A percentile compares a stretch with the other conserved stretches of the same genome.
These are phyloP conservation scores for Heterochromis multidens DNA, from an alignment of 2,113 vertebrate species.

Conservation along the genomic window DNA sequence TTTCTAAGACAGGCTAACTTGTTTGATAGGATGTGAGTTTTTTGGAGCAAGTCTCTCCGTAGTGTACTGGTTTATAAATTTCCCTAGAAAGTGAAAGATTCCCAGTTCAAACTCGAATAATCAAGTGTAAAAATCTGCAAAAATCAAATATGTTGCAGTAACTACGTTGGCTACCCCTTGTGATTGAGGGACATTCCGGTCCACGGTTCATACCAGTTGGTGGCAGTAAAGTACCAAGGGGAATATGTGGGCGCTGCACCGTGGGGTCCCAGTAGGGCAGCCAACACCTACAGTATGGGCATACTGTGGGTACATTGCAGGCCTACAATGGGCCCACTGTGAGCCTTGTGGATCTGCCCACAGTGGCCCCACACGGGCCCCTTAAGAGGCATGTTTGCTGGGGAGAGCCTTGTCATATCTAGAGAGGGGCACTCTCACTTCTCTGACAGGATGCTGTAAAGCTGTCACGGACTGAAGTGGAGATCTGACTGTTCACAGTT, in stretches of 20 bases:
- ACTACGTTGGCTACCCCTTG: not conserved
- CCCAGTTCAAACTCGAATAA: not conserved
- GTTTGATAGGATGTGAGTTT: no score
- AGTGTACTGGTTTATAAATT: not conserved
- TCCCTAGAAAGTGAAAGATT: not conserved
- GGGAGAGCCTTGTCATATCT: constrained; percentile 34
- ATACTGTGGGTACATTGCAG: not conserved
- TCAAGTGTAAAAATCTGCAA: not conserved
- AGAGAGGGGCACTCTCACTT: not conserved
- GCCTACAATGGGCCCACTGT: not conserved
- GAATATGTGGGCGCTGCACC: not conserved
- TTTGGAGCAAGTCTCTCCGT: not conserved
- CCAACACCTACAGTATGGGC: not conserved
- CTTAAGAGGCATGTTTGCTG: not conserved
- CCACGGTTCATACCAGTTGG: not conserved
- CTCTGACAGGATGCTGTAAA: constrained; percentile 57
- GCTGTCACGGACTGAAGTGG: constrained; percentile 35
- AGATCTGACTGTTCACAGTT: constrained; percentile 21
- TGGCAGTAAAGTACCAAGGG: not conserved
- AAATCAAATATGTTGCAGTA: not conserved
- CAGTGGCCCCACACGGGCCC: not conserved
- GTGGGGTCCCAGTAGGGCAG: not conserved
- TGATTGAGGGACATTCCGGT: accelerated
- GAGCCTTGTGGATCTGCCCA: not conserved
- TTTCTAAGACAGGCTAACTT: no score